Percentiles rank a stretch among this genome's conserved stretches.
Evolutionary conservation across 1,140 invertebrate genomes (phyloP).

Genomic region (Hesperophylax magnus): DNA sequence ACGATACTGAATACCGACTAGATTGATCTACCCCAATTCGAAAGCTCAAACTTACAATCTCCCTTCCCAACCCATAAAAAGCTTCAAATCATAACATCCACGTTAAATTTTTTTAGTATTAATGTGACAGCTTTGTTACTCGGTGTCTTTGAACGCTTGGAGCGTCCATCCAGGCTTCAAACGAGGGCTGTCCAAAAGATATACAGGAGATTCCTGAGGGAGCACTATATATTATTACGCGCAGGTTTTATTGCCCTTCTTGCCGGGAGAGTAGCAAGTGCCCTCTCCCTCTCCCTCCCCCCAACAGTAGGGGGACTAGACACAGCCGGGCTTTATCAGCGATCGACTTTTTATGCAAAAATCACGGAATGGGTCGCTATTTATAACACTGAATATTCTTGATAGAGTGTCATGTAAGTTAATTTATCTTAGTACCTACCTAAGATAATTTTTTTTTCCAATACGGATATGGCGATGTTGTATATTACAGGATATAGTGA

Average conservation of each 20-base stretch:
- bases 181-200: conserved; percentile 44
- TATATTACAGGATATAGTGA: too few species aligned
- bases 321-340: conserved; percentile 43
- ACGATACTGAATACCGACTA: neutral
- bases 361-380: neutral
- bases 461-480: too few species aligned
- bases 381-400: neutral
- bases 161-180: conserved; percentile 16
- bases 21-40: neutral
- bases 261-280: conserved; percentile 19
- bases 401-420: neutral
- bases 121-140: neutral
- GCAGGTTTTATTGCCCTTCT: conserved; percentile 56
- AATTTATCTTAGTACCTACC: too few species aligned
- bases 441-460: too few species aligned
- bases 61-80: too few species aligned
- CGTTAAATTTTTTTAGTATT: too few species aligned
- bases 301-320: conserved; percentile 46
- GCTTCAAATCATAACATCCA: neutral
- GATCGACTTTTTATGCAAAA: conserved; percentile 36
- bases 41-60: too few species aligned
- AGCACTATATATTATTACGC: conserved; percentile 58
- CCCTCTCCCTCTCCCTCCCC: neutral
- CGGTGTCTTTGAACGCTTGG: neutral
- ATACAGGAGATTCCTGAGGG: conserved; percentile 50